Conservation (phyloP, 2,797 vertebrate species). For the Acanthurus leucopareius region DNA sequence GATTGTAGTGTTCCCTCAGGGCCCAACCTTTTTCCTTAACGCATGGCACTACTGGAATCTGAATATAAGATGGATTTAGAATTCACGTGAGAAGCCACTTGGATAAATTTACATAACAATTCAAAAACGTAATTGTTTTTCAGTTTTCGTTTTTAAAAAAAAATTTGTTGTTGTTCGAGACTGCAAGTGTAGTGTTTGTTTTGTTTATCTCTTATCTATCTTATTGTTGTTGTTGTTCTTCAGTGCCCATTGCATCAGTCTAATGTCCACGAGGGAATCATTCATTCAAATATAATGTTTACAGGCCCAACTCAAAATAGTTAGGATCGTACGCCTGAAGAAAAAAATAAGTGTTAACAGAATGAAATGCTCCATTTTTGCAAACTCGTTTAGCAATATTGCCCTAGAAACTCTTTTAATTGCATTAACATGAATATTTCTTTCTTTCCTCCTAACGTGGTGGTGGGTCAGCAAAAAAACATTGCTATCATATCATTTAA, state of each 20-base stretch:
- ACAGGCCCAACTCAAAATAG: too few relatives aligned
- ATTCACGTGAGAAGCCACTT: not conserved
- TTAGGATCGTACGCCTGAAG: not conserved
- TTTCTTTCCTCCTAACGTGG: not conserved
- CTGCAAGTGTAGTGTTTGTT: not conserved
- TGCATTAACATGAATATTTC: not conserved
- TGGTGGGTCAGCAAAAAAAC: not conserved
- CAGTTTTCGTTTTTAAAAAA: not conserved
- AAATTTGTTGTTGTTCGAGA: too few relatives aligned
- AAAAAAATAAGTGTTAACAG: not conserved
- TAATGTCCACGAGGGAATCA: not conserved
- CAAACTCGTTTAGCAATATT: too few relatives aligned
- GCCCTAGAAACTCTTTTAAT: too few relatives aligned
- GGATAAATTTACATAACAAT: slow-evolving; percentile 16
- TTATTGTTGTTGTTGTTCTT: not conserved
- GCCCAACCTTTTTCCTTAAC: slow-evolving; percentile 1
- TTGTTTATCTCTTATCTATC: not conserved
- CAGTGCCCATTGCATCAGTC: not conserved
- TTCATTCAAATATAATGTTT: too few relatives aligned
- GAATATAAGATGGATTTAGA: not conserved
- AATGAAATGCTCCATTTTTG: not conserved
- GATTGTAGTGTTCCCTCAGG: not conserved
- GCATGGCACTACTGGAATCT: slow-evolving; percentile 2
- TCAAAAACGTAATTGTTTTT: not conserved
- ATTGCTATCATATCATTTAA: not conserved